Conservation (phyloP, 2,113 vertebrate species). For the Colossoma macropomum region DNA sequence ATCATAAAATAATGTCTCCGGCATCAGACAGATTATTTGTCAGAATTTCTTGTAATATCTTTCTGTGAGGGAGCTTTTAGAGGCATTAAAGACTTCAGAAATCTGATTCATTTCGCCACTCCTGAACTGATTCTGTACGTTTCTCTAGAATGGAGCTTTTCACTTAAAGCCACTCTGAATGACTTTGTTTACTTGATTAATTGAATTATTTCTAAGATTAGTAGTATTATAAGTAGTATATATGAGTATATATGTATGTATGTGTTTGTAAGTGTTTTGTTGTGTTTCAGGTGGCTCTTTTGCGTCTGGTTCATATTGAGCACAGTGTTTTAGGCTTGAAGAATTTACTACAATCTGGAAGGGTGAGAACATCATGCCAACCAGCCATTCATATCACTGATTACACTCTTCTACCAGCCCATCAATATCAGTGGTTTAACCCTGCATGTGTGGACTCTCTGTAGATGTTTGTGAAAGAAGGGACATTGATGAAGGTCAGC, state of each 20-base stretch:
- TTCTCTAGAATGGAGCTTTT: too few species aligned
- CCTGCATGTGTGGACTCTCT: not conserved
- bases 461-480: slow-evolving; percentile 95
- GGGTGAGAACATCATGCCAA: slow-evolving; percentile 80
- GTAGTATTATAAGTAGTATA: too few species aligned
- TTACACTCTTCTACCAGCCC: not conserved
- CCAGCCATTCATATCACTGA: not conserved
- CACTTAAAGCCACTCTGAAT: too few species aligned
- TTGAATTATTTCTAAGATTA: too few species aligned
- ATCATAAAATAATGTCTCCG: too few species aligned
- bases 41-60: too few species aligned
- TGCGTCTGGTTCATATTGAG: slow-evolving; percentile 94
- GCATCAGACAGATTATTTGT: too few species aligned
- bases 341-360: slow-evolving; percentile 88
- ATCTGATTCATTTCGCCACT: too few species aligned
- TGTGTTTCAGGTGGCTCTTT: slow-evolving; percentile 86
- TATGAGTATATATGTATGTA: not conserved
- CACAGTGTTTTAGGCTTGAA: slow-evolving; percentile 90
- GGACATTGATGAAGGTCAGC: slow-evolving; percentile 93
- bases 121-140: too few species aligned
- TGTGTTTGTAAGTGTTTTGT: not conserved
- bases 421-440: not conserved
- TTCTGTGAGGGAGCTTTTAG: too few species aligned
- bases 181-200: too few species aligned
- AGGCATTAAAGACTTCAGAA: too few species aligned